phyloP scores from a whole-genome alignment of 2,888 invertebrate species.

The Diadegma fenestrale region DNA sequence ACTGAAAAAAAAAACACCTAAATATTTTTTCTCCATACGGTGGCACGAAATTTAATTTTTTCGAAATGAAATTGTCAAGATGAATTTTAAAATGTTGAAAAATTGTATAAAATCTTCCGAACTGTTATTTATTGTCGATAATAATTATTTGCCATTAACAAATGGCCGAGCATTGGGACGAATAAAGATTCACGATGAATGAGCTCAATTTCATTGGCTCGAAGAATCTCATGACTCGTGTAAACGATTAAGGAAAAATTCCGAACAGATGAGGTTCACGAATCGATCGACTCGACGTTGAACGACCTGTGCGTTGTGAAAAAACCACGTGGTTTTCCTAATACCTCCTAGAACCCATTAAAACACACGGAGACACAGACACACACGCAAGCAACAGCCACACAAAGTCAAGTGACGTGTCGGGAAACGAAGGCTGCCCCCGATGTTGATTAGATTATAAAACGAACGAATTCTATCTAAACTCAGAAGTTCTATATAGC shows the following conservation, averaged over 20 bases:
- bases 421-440: conserved; percentile 53
- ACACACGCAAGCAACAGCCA: not conserved
- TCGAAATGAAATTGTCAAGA: too few species aligned
- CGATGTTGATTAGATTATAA: conserved; percentile 55
- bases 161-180: not conserved
- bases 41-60: too few species aligned
- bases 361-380: conserved; percentile 27
- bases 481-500: conserved; percentile 29
- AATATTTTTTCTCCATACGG: not conserved
- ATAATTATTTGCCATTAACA: not conserved
- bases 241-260: not conserved
- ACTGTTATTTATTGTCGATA: not conserved
- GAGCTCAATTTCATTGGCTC: not conserved
- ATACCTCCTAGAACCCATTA: conserved; percentile 8
- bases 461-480: conserved; percentile 48
- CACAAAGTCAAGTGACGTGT: conserved; percentile 20
- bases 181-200: not conserved
- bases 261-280: not conserved
- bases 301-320: conserved; percentile 7
- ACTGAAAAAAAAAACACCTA: not conserved
- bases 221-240: not conserved
- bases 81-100: too few species aligned
- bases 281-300: conserved; percentile 22
- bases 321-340: conserved; percentile 34
- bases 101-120: not conserved